Evolutionary conservation across 2,888 invertebrate genomes (phyloP), one percentile per base, ranked within the genome.

Genomic region (Drosophila multiciliata): DNA sequence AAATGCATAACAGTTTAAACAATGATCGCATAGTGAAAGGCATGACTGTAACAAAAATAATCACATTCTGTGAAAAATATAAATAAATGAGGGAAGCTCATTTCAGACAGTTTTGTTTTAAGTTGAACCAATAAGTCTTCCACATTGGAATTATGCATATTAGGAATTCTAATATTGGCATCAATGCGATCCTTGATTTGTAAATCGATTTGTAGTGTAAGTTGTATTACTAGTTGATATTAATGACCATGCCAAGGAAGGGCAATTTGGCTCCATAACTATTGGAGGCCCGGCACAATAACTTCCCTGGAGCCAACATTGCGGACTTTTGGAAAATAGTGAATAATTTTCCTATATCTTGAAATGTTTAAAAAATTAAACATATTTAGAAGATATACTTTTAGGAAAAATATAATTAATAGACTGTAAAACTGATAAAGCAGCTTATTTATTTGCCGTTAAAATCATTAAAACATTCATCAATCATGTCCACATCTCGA

Each of bases 201-300:
- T 23, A 23, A 23, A 23, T 23, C 23, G 23, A 23, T 23, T 23
- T 23, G 23, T 23, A 23, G 23, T 23, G 23, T 23, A 23, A 12
- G 1, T 12, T 1, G 20, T 0, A 0, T 1, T 76, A 73, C 38
- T 76, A 73, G 59, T 20, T 7, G 78, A 76, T 26, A 20, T 68
- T 4, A 73, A 49, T 20, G 65, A 62, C 2, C 58, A 78, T 2
- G 20, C 26, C 12, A 2, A 12, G 0, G 20, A 65, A 9, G 36
- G n/a, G 0, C 4, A 17, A 0, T 78, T 23, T n/a, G 32, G 42
- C 1, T 76, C 78, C 0, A 4, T 62, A 9, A 55, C 52, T 15
- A 55, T 73, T 0, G 76, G 78, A 0, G 0, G 4, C 6, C 17
- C 5, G 11, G 11, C 78, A 0, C 11, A 11, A 1, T 76, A 55